Evolutionary conservation across 2,113 vertebrate species (phyloP).

Genomic region (Lucifuga dentata): DNA sequence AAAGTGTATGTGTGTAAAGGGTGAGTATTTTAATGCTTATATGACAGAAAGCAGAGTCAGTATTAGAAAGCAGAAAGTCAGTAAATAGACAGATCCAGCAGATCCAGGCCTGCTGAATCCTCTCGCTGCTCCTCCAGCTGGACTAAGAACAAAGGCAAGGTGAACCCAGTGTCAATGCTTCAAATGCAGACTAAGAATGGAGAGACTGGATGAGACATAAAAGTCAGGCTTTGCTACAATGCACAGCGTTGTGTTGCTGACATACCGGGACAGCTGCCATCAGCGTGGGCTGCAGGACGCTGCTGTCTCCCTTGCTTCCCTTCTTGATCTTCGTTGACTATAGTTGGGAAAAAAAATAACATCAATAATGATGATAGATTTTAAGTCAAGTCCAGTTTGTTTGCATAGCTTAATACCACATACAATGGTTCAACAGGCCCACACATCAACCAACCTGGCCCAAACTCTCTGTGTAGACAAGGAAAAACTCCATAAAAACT

Average conservation of each 20-base stretch:
- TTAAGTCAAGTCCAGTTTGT: no score
- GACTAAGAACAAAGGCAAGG: constrained; percentile 18
- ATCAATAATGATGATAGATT: background rate
- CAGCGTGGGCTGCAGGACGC: constrained; percentile 89
- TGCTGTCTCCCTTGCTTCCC: constrained; percentile 94
- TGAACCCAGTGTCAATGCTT: background rate
- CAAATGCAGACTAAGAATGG: constrained; percentile 6
- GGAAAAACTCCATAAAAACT: no score
- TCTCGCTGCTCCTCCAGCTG: constrained; percentile 6
- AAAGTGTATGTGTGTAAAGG: no score
- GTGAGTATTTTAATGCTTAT: no score
- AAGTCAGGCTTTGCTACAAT: background rate
- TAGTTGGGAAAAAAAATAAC: constrained; percentile 10
- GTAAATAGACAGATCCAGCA: constrained; percentile 17
- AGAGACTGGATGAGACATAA: constrained; percentile 5
- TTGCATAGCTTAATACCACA: no score
- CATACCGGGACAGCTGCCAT: constrained; percentile 96
- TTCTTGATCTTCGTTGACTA: constrained; percentile 99
- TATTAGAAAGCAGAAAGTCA: background rate
- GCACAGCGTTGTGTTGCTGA: constrained; percentile 23
- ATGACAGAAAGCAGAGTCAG: constrained; percentile 16
- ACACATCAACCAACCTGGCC: no score
- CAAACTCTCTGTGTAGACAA: no score
- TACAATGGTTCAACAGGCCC: no score
- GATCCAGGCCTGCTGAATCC: constrained; percentile 28